phyloP scores from a whole-genome alignment of 2,797 vertebrate species.

The Cyprinodon diabolis region DNA sequence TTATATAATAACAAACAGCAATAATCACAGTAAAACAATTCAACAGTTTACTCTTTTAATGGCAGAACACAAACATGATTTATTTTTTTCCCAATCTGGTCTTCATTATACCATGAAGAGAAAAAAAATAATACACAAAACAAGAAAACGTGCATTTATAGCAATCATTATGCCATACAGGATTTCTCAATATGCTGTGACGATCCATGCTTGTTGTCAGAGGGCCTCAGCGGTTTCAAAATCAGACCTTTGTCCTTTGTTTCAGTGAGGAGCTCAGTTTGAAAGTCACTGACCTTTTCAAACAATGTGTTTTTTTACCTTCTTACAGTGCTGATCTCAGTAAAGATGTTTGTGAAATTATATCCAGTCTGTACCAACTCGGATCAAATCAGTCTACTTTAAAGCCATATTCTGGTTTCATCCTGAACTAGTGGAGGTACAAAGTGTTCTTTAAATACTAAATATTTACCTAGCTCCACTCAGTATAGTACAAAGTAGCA shows the following conservation, averaged over 20 bases:
- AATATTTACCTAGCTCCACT: neutral
- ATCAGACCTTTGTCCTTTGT: constrained; percentile 12
- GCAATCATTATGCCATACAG: neutral
- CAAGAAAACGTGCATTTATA: neutral
- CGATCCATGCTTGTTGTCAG: neutral
- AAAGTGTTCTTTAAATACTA: neutral
- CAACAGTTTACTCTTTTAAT: neutral
- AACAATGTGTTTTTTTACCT: neutral
- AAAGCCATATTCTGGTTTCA: neutral
- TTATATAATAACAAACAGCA: neutral
- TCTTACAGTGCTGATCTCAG: neutral
- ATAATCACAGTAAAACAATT: neutral
- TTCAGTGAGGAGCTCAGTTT: constrained; percentile 14
- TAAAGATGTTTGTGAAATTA: rapidly evolving
- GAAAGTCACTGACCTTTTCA: constrained; percentile 5
- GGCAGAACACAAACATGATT: neutral
- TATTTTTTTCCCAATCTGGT: neutral
- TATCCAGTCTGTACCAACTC: too few relatives aligned
- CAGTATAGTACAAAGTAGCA: neutral
- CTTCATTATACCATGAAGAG: neutral
- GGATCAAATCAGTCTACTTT: neutral
- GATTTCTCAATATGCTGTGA: neutral
- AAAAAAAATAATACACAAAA: too few relatives aligned
- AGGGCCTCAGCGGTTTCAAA: constrained; percentile 13
- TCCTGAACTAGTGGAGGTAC: neutral